A percentile compares a stretch with the other conserved stretches of the same genome.
Conservation (phyloP, 2,797 vertebrate species). For the Hapalemur alaotrensis region DNA sequence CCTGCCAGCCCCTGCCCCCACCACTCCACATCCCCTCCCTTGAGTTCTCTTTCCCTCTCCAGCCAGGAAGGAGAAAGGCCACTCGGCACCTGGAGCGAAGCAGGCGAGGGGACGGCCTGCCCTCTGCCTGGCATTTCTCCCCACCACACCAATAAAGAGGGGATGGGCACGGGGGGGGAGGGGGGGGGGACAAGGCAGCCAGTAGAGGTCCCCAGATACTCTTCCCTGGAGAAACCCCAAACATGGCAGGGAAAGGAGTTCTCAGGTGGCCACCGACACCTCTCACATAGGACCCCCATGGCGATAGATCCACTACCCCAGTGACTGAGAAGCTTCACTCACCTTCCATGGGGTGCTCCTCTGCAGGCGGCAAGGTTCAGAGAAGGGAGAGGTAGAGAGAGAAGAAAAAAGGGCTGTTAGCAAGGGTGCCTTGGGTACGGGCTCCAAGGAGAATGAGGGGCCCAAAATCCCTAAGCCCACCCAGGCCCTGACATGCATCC, state of each 20-base stretch:
- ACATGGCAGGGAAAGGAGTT: neutral
- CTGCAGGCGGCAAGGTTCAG: constrained; percentile 46
- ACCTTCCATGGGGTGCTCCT: constrained; percentile 83
- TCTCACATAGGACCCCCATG: neutral
- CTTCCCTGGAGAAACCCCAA: neutral
- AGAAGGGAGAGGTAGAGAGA: constrained; percentile 30
- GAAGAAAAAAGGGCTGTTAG: constrained; percentile 50
- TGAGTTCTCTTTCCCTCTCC: neutral
- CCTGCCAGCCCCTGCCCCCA: neutral
- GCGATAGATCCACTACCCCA: neutral
- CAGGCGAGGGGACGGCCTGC: neutral
- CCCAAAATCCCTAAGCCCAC: neutral
- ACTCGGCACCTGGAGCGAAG: neutral
- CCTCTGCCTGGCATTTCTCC: neutral
- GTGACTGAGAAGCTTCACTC: constrained; percentile 52
- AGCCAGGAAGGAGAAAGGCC: neutral
- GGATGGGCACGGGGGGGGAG: neutral
- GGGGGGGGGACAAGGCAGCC: neutral
- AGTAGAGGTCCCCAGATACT: neutral
- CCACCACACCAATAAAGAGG: neutral
- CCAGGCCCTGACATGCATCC: neutral
- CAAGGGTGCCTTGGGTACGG: neutral
- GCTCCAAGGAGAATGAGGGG: neutral
- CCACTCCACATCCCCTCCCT: neutral
- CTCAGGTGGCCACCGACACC: neutral